Conservation (phyloP, 2,888 invertebrate species). For the Latheticus oryzae region DNA sequence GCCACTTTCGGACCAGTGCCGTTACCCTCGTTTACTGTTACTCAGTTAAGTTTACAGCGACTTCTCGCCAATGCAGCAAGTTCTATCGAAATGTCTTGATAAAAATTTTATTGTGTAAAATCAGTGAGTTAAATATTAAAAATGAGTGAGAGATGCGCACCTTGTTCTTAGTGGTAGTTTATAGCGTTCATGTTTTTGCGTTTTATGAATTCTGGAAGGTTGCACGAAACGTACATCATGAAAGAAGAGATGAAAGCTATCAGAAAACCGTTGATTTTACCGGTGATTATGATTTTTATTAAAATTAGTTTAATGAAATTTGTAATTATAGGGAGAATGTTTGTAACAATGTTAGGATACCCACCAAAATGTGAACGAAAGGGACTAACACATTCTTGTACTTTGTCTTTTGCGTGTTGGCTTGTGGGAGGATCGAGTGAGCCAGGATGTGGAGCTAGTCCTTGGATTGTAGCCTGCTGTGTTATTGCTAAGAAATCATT, state of each 20-base stretch:
- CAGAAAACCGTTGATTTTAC: constrained; percentile 9
- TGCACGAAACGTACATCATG: constrained; percentile 16
- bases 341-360: constrained; percentile 72
- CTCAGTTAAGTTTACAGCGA: constrained; percentile 26
- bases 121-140: constrained; percentile 38
- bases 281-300: constrained; percentile 10
- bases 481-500: constrained; percentile 59
- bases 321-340: constrained; percentile 63
- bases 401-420: constrained; percentile 80
- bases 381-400: constrained; percentile 73
- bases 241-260: constrained; percentile 21
- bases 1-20: constrained; percentile 57
- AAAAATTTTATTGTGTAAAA: constrained; percentile 17
- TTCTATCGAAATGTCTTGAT: constrained; percentile 35
- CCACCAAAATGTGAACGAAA: constrained; percentile 71
- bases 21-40: constrained; percentile 58
- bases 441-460: constrained; percentile 75
- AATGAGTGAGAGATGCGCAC: constrained; percentile 55
- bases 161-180: constrained; percentile 48
- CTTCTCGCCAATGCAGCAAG: constrained; percentile 17
- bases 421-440: constrained; percentile 76
- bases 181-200: constrained; percentile 37
- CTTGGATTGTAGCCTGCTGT: constrained; percentile 81
- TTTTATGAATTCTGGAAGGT: constrained; percentile 36
- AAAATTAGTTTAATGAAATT: not conserved